These are phyloP conservation scores for Manacus vitellinus DNA, from an alignment of 2,113 vertebrate genomes.

Conservation along the genomic window DNA sequence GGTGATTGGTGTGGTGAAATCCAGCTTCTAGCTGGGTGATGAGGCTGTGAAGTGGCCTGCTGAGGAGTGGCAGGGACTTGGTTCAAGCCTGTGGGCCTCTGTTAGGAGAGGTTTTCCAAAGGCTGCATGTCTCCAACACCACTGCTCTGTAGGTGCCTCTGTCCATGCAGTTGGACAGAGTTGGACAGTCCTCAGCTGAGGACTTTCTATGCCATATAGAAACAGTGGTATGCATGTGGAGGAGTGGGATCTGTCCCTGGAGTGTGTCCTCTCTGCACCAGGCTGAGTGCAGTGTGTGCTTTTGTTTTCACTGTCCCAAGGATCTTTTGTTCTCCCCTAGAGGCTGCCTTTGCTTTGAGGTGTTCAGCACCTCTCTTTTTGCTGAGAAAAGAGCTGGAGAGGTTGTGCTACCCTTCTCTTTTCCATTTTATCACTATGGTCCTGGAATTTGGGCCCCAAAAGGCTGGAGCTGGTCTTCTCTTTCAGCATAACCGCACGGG, in stretches of 20 bases:
- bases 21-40: neutral
- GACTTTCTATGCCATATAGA: neutral
- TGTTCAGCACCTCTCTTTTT: neutral
- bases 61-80: neutral
- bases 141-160: neutral
- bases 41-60: neutral
- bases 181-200: neutral
- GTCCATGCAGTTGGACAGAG: accelerated
- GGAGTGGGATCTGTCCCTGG: neutral
- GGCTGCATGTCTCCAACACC: neutral
- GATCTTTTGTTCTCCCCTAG: neutral
- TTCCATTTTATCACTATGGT: neutral
- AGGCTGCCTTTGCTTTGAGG: neutral
- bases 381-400: neutral
- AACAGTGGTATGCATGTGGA: neutral
- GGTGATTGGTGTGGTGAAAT: neutral
- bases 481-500: neutral
- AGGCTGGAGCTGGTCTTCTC: neutral
- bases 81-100: neutral
- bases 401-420: neutral
- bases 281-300: neutral
- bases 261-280: neutral
- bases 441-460: neutral
- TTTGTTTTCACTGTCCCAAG: neutral
- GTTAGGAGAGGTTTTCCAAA: neutral